Percentiles rank a stretch among this genome's conserved stretches.
phyloP scores from a whole-genome alignment of 2,113 vertebrate species.

The Colistium nudipinnis region DNA sequence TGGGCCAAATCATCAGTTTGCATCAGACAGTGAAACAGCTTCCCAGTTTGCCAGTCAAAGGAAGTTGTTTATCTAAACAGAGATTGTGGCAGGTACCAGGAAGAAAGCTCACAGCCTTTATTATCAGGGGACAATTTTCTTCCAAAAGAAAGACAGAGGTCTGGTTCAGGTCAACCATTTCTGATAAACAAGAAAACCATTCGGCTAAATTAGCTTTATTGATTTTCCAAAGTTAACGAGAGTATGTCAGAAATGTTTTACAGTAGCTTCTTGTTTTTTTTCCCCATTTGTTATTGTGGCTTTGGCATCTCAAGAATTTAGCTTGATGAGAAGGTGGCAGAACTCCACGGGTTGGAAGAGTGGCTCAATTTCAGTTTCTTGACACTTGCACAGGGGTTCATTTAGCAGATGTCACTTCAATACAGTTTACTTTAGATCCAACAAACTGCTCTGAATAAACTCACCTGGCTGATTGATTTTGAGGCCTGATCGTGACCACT shows the following conservation, averaged over 20 bases:
- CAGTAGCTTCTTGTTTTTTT: conserved; percentile 39
- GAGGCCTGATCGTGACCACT: background rate
- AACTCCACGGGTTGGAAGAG: background rate
- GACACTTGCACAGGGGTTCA: background rate
- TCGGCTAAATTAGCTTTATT: conserved; percentile 59
- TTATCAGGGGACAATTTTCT: conserved; percentile 30
- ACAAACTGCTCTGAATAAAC: no score
- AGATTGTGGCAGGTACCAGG: conserved; percentile 2
- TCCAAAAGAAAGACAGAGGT: background rate
- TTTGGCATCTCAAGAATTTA: background rate
- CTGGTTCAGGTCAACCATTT: conserved; percentile 16
- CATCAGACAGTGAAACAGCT: conserved; percentile 3
- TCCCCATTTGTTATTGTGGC: conserved; percentile 20
- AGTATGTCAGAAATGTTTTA: conserved; percentile 60
- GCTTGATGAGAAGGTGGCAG: conserved; percentile 4
- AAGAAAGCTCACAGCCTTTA: conserved; percentile 44
- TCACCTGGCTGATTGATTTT: background rate
- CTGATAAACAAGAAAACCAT: conserved; percentile 45
- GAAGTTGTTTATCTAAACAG: conserved; percentile 27
- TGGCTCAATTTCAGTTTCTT: background rate
- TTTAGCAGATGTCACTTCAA: conserved; percentile 1
- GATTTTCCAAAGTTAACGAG: conserved; percentile 56
- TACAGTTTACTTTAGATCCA: background rate
- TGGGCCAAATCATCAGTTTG: background rate
- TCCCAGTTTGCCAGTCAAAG: conserved; percentile 2